Conservation (phyloP, 2,888 invertebrate genomes). For the Drosophila peninsularis region DNA sequence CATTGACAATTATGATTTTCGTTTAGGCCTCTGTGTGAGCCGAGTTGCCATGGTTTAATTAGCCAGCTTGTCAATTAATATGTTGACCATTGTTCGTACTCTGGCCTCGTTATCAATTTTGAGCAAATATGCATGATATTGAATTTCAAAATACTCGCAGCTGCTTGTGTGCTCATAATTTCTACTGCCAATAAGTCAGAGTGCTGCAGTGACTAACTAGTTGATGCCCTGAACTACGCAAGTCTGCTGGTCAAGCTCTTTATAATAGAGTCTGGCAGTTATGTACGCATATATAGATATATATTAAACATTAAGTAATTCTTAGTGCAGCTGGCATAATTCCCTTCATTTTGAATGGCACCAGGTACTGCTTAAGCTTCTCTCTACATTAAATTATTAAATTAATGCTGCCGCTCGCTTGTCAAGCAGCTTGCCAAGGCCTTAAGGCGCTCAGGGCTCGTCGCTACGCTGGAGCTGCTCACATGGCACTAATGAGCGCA, state of each 20-base stretch:
- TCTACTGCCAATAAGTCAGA: background rate
- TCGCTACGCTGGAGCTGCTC: background rate
- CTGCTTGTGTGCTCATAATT: background rate
- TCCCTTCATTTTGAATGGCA: too few species aligned
- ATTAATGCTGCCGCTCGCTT: conserved; percentile 2
- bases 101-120: background rate
- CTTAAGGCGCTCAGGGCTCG: background rate
- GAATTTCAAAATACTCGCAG: background rate
- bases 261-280: too few species aligned
- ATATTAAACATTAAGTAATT: too few species aligned
- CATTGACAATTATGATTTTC: background rate
- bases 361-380: background rate
- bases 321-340: too few species aligned
- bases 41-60: background rate
- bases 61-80: background rate
- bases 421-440: background rate
- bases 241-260: background rate
- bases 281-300: too few species aligned
- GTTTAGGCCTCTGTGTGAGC: background rate
- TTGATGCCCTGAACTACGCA: background rate
- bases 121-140: background rate
- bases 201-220: too few species aligned
- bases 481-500: conserved; percentile 2
- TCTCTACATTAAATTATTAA: background rate
- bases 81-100: background rate